Conservation (phyloP, 2,113 vertebrate genomes). For the Nyctereutes procyonoides region DNA sequence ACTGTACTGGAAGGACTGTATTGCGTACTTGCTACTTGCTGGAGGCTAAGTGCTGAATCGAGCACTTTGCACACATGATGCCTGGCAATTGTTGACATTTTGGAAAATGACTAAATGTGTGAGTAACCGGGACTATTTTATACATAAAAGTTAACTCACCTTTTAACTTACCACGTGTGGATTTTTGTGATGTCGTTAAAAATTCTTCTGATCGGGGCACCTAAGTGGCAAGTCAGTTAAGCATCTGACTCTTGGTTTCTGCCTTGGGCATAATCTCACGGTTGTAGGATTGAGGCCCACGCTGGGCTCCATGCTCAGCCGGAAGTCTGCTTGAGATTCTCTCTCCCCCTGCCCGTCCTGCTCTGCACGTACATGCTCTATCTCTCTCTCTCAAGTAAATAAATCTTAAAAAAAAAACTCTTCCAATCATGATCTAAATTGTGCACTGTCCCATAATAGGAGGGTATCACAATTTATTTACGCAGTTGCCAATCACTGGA, state of each 20-base stretch:
- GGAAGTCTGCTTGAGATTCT: background rate
- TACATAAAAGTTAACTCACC: background rate
- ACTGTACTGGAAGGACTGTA: background rate
- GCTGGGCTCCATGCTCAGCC: fast-evolving
- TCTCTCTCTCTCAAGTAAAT: background rate
- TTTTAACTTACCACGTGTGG: background rate
- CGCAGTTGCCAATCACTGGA: background rate
- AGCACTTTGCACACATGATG: background rate
- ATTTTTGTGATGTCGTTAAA: background rate
- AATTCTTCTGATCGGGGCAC: background rate
- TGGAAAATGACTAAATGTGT: background rate
- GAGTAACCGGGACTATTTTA: background rate
- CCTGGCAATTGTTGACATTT: background rate
- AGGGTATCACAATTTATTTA: background rate
- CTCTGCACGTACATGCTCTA: background rate
- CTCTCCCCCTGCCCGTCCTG: background rate
- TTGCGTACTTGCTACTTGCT: background rate
- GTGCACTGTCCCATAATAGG: background rate
- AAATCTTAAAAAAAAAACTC: background rate
- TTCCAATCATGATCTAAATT: background rate
- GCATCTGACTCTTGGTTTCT: background rate
- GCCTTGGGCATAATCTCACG: background rate
- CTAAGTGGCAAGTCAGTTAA: background rate
- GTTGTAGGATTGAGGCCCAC: background rate
- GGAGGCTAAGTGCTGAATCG: background rate